phyloP scores from a whole-genome alignment of 2,888 invertebrate species.

The Cephus sareptanus region DNA sequence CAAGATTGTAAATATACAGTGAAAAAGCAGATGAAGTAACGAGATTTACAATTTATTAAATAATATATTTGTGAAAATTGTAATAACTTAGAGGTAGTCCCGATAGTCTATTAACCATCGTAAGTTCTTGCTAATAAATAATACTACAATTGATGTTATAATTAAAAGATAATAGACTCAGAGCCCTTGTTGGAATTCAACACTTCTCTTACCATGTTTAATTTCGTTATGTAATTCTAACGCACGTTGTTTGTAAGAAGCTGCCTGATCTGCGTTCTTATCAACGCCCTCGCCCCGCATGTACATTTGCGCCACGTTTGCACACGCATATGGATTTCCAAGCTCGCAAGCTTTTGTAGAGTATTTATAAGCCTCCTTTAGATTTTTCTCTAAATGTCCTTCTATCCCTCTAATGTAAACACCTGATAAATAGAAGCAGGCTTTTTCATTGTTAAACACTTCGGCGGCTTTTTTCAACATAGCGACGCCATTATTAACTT shows the following conservation, averaged over 20 bases:
- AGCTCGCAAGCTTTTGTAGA: constrained; percentile 85
- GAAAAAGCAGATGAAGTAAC: not conserved
- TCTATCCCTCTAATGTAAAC: constrained; percentile 82
- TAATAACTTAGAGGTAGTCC: not conserved
- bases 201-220: constrained; percentile 63
- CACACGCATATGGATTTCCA: constrained; percentile 88
- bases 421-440: constrained; percentile 85
- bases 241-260: constrained; percentile 79
- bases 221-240: constrained; percentile 77
- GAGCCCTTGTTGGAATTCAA: constrained; percentile 68
- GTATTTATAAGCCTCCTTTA: constrained; percentile 82
- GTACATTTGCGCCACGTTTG: constrained; percentile 90
- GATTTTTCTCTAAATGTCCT: constrained; percentile 72
- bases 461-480: constrained; percentile 69
- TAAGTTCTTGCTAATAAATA: not conserved
- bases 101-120: not conserved
- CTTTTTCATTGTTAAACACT: constrained; percentile 70
- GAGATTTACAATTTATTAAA: not conserved
- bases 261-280: constrained; percentile 77
- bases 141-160: not conserved
- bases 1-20: not conserved
- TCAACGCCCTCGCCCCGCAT: constrained; percentile 85
- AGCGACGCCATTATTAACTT: constrained; percentile 63
- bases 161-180: not conserved
- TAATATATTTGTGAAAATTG: not conserved